These are phyloP conservation scores for Tauraco hartlaubi DNA, from an alignment of 2,797 vertebrate species.

Conservation along the genomic window DNA sequence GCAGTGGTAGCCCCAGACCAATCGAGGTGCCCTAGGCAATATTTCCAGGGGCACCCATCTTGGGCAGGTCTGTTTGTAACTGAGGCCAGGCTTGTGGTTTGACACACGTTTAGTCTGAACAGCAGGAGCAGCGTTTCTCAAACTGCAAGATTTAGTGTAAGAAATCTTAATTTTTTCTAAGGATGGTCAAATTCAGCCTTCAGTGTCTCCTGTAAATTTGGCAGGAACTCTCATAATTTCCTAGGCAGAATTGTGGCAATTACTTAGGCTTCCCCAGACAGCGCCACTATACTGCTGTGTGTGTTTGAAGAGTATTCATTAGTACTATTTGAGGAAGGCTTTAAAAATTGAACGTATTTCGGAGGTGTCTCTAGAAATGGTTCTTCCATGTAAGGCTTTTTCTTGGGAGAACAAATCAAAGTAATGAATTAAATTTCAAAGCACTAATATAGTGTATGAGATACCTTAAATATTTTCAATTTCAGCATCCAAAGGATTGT, in stretches of 20 bases:
- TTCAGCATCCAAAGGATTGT: not conserved
- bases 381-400: not conserved
- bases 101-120: not conserved
- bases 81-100: not conserved
- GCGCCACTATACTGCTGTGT: not conserved
- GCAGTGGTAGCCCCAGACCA: not conserved
- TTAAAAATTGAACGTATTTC: not conserved
- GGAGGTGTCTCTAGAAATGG: not conserved
- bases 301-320: not conserved
- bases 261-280: not conserved
- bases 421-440: not conserved
- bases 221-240: not conserved
- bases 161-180: not conserved
- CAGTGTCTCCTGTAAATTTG: not conserved
- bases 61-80: not conserved
- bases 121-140: not conserved
- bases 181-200: not conserved
- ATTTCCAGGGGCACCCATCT: not conserved
- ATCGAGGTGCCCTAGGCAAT: not conserved
- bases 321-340: not conserved
- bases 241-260: not conserved
- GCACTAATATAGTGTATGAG: not conserved
- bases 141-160: not conserved
- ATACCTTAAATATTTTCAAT: not conserved
- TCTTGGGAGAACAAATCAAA: not conserved